Base-by-base conservation (phyloP, 1,140 invertebrate genomes). In the Oreohelix idahoensis region DNA sequence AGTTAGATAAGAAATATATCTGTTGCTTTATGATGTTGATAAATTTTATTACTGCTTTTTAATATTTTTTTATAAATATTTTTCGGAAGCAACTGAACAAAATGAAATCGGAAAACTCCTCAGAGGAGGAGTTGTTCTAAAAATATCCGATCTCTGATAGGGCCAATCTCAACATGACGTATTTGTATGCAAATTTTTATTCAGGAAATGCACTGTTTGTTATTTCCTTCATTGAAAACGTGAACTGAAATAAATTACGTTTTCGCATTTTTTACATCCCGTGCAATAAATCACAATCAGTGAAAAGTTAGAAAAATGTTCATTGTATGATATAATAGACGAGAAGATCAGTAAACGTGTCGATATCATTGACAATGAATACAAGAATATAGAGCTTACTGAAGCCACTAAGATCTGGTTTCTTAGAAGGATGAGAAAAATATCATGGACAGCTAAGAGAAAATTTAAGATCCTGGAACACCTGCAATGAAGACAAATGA, bases 101-200 rank as follows among this genome's bases (percentile, higher is more conserved):
- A 32, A 29, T 49, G 74, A n/a, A 76, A 76, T 76, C 74, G 74
- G 74, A 76, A 76, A 76, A 51, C 74, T 76, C 74, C 74, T 51
- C 45, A 29, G 26, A 35, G 29, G 32, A 76, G 45, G 45, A 76
- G 39, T n/a, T 76, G 42, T n/a, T 76, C 74, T 76, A 29, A 76
- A 76, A 76, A 76, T 76, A 76, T 10, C 4, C 10, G 42, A 29
- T 13, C 13, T 76, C 13, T 35, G 39, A 76, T 76, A 53, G 74
- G 74, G 11, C 39, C 0, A 51, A 5, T 76, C 42, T 35, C 32
- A 29, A 29, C 23, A 35, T 76, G 74, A 76, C 74, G 74, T 76
- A n/a, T 1, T 45, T 26, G n/a, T 53, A 76, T 76, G 39, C 39
- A 76, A 73, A 73, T 42, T 42, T 29, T 42, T n/a, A 42, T 73